A percentile compares a stretch with the other conserved stretches of the same genome.
Evolutionary conservation across 2,888 invertebrate genomes (phyloP).

Genomic region (Gortyna flavago): DNA sequence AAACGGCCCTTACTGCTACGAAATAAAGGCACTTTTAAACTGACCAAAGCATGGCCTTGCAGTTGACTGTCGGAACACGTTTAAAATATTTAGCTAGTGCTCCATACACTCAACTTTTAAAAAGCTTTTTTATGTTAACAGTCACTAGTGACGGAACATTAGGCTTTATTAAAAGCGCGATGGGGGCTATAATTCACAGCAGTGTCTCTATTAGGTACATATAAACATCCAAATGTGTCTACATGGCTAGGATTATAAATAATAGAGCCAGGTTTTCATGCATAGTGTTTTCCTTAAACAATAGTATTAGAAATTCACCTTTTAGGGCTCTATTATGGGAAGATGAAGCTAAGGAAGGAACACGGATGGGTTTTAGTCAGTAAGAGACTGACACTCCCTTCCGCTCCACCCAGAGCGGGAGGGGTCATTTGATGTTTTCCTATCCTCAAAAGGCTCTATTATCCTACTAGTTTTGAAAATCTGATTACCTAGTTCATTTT

Average conservation of each 20-base stretch:
- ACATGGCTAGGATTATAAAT: neutral
- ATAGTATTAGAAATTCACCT: neutral
- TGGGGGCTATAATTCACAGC: neutral
- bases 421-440: too few relatives aligned
- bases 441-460: too few relatives aligned
- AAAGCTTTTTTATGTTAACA: constrained; percentile 32
- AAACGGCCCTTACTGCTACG: neutral
- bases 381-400: too few relatives aligned
- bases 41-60: neutral
- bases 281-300: neutral
- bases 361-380: too few relatives aligned
- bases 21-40: neutral
- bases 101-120: constrained; percentile 12
- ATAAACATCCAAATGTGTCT: neutral
- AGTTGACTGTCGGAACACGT: neutral
- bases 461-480: neutral
- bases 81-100: constrained; percentile 3
- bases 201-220: neutral
- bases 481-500: neutral
- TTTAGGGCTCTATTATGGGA: neutral
- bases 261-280: neutral
- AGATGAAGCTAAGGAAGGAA: too few relatives aligned
- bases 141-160: constrained; percentile 19
- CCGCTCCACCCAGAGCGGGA: too few relatives aligned
- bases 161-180: constrained; percentile 28